Evolutionary conservation across 1,140 invertebrate species (phyloP), one percentile per base, ranked within the genome.

Genomic region (Drosophila melanica): DNA sequence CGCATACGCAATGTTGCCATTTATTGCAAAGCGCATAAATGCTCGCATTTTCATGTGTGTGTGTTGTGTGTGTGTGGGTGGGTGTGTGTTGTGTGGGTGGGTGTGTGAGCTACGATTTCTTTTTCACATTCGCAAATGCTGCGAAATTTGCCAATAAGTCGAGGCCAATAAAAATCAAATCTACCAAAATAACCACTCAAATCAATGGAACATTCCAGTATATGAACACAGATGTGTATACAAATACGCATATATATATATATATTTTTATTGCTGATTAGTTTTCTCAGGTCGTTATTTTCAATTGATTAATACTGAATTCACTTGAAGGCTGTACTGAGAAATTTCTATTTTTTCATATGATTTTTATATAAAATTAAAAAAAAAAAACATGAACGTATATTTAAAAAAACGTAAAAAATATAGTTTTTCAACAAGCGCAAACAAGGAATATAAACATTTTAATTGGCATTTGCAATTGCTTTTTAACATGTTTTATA

Each of bases 101-200:
- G 44, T 45, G 18, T 20, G 44, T 18, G 44, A 47, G 33, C 16
- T 14, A 57, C 51, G 33, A n/a, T n/a, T n/a, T 23, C 4, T 48
- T 58, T 63, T 39, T 4, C 54, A 8, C 35, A 58, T 42, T 50
- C 12, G 3, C 12, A 16, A 14, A 4, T 12, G n/a, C 41, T 53
- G 37, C 27, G 6, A 53, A 54, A 45, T 64, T 64, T 16, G 10
- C 10, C 41, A 30, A 47, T 30, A 37, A 58, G 53, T 62, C 65
- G 53, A 35, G 10, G n/a, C 1, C 12, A 10, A n/a, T 20, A 30
- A 20, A 16, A 60, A 41, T 41, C 18, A 5, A 23, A 47, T 12
- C 5, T 12, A 47, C 45, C 20, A 10, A 58, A 58, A 16, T 23
- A 47, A 4, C 41, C 14, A 9, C 20, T 23, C 20, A 27, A 27